phyloP scores from a whole-genome alignment of 2,797 vertebrate species.

The Nyctalus aviator region DNA sequence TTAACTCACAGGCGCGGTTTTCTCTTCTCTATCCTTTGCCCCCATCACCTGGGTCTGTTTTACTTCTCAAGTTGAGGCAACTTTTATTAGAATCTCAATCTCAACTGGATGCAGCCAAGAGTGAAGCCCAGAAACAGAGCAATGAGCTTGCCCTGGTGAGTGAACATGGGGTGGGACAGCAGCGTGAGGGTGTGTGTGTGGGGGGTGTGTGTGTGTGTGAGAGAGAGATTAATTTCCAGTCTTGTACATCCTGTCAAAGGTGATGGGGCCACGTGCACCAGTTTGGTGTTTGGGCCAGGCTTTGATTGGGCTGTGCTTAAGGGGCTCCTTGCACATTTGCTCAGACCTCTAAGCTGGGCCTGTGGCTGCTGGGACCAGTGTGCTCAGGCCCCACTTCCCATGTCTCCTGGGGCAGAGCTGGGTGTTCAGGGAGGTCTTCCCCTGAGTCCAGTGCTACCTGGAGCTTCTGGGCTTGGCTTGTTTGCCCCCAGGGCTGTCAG shows the following conservation, averaged over 20 bases:
- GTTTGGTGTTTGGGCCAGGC: background rate
- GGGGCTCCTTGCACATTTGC: background rate
- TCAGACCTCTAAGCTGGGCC: background rate
- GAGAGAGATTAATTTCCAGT: no score
- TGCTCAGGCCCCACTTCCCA: background rate
- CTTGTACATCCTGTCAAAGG: background rate
- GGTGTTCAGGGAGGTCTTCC: background rate
- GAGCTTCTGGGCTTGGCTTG: background rate
- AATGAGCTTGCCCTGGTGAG: conserved; percentile 93
- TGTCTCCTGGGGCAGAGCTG: background rate
- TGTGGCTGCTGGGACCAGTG: background rate
- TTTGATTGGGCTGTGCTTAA: background rate
- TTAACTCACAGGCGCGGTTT: background rate
- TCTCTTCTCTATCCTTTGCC: background rate
- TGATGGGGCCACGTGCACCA: background rate
- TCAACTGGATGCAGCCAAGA: conserved; percentile 91
- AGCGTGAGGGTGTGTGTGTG: background rate
- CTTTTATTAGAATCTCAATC: conserved; percentile 91
- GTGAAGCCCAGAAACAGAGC: conserved; percentile 92
- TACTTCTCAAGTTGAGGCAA: conserved; percentile 89
- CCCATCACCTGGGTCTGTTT: background rate
- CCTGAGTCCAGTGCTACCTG: background rate
- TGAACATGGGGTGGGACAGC: background rate
- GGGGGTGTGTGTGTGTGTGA: no score
- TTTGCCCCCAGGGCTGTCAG: background rate